phyloP scores from a whole-genome alignment of 1,140 invertebrate genomes.

The Sitodiplosis mosellana region DNA sequence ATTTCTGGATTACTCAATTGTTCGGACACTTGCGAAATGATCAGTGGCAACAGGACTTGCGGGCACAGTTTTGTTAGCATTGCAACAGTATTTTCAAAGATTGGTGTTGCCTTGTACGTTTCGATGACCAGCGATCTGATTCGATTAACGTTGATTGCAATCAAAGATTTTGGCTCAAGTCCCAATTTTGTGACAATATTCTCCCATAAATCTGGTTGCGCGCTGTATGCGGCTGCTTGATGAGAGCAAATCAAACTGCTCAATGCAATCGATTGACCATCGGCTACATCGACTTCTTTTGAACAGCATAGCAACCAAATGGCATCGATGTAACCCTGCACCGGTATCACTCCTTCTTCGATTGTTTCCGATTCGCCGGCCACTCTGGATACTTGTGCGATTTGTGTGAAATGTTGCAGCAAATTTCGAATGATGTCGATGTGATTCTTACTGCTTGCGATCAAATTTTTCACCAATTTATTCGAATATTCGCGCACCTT shows the following conservation, averaged over 20 bases:
- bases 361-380: slow-evolving; percentile 23
- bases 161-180: slow-evolving; percentile 12
- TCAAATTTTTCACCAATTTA: slow-evolving; percentile 17
- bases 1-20: slow-evolving; percentile 48
- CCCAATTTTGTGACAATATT: slow-evolving; percentile 12
- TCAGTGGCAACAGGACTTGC: slow-evolving; percentile 37
- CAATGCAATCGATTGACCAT: slow-evolving; percentile 33
- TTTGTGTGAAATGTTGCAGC: slow-evolving; percentile 36
- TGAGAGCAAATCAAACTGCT: slow-evolving; percentile 45
- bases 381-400: slow-evolving; percentile 36
- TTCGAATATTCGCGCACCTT: slow-evolving; percentile 23
- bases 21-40: slow-evolving; percentile 31
- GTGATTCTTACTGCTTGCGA: slow-evolving; percentile 16
- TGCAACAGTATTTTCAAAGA: slow-evolving; percentile 42
- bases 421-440: slow-evolving; percentile 30
- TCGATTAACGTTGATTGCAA: slow-evolving; percentile 9
- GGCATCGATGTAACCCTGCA: slow-evolving; percentile 17
- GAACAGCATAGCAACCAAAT: slow-evolving; percentile 13
- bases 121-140: slow-evolving; percentile 13
- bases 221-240: slow-evolving; percentile 38
- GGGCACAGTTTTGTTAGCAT: slow-evolving; percentile 44
- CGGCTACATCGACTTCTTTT: slow-evolving; percentile 26
- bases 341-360: slow-evolving; percentile 23
- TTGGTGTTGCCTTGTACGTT: slow-evolving; percentile 13
- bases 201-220: slow-evolving; percentile 23